A percentile compares a stretch with the other conserved stretches of the same genome.
phyloP scores from a whole-genome alignment of 2,113 vertebrate genomes.

The Gorilla gorilla region DNA sequence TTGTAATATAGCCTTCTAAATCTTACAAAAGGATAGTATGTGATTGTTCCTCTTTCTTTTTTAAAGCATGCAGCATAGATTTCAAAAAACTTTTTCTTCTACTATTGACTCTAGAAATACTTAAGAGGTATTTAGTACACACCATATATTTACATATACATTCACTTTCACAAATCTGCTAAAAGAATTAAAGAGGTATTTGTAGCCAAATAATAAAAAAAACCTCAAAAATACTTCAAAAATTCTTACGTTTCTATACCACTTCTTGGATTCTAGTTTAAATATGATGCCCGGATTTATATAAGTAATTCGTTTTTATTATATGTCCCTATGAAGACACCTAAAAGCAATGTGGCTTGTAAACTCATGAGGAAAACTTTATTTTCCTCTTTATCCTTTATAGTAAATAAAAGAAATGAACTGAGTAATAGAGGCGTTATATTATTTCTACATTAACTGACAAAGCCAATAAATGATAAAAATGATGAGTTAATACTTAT shows the following conservation, averaged over 20 bases:
- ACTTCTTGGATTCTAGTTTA: slow-evolving; percentile 38
- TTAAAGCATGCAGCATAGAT: slow-evolving; percentile 64
- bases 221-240: slow-evolving; percentile 44
- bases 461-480: slow-evolving; percentile 46
- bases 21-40: slow-evolving; percentile 43
- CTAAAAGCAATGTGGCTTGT: slow-evolving; percentile 54
- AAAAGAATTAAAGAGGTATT: slow-evolving; percentile 33
- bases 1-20: slow-evolving; percentile 65
- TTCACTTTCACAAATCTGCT: not conserved
- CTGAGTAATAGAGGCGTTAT: not conserved
- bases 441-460: slow-evolving; percentile 41
- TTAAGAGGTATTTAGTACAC: not conserved
- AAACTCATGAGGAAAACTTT: slow-evolving; percentile 9
- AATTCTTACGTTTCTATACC: not conserved
- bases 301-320: slow-evolving; percentile 40
- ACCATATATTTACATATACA: not conserved
- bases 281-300: not conserved
- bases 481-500: slow-evolving; percentile 29
- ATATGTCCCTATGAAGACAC: slow-evolving; percentile 75
- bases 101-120: slow-evolving; percentile 12
- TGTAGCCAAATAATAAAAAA: slow-evolving; percentile 33
- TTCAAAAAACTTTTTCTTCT: not conserved
- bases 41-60: slow-evolving; percentile 40
- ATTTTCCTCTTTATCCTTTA: not conserved
- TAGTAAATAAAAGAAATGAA: slow-evolving; percentile 25